Conservation (phyloP, 2,113 vertebrate genomes). For the Sisor rabdophorus region DNA sequence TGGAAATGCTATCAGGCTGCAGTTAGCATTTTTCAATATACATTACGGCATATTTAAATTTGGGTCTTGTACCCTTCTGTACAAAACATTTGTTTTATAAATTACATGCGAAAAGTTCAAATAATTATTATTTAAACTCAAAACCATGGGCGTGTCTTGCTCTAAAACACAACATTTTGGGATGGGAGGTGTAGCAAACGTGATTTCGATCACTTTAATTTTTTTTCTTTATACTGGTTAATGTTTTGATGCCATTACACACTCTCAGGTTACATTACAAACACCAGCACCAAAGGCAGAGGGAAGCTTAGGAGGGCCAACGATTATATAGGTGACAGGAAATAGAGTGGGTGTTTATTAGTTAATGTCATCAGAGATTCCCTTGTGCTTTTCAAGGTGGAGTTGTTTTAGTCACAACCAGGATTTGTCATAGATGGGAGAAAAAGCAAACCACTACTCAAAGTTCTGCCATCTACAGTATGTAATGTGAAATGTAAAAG, state of each 20-base stretch:
- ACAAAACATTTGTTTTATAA: conserved; percentile 5
- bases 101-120: conserved; percentile 8
- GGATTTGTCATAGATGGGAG: conserved; percentile 43
- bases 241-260: not conserved
- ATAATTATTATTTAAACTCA: not conserved
- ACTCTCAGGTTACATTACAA: conserved; percentile 33
- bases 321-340: conserved; percentile 41
- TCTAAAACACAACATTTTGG: not conserved
- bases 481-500: conserved; percentile 6
- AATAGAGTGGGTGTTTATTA: conserved; percentile 35
- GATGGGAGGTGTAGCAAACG: not conserved
- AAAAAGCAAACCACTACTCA: conserved; percentile 15
- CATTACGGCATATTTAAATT: not conserved
- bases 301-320: conserved; percentile 29
- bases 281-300: conserved; percentile 28
- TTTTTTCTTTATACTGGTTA: not conserved
- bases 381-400: conserved; percentile 39
- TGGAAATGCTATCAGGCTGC: too few relatives aligned
- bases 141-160: not conserved
- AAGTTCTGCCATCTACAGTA: conserved; percentile 20
- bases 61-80: not conserved
- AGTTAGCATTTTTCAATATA: too few relatives aligned
- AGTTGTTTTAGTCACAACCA: conserved; percentile 45
- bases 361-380: conserved; percentile 25
- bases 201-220: not conserved